Conservation (phyloP, 2,888 invertebrate genomes). For the Ceramica pisi region DNA sequence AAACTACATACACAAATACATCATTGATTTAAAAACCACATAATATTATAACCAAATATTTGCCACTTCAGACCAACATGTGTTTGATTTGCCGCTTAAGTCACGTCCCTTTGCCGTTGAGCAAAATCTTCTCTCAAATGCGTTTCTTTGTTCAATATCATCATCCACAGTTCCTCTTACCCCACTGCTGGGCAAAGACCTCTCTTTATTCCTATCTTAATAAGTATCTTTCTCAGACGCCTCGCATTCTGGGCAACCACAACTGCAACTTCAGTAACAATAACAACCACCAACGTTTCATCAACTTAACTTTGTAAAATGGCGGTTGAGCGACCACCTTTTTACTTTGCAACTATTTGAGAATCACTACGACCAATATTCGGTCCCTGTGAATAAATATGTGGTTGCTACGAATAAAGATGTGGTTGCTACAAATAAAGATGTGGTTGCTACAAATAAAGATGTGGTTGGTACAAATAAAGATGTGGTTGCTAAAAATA, state of each 20-base stretch:
- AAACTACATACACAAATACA: neutral
- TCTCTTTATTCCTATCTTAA: neutral
- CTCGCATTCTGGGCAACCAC: neutral
- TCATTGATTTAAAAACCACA: neutral
- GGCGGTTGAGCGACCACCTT: neutral
- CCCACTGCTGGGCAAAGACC: neutral
- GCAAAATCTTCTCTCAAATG: neutral
- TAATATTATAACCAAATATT: neutral
- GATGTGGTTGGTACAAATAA: neutral
- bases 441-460: too few relatives aligned
- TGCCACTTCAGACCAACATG: neutral
- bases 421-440: too few relatives aligned
- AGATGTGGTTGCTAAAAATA: neutral
- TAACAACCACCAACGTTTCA: neutral
- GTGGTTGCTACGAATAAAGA: too few relatives aligned
- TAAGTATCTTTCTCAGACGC: neutral
- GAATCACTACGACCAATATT: neutral
- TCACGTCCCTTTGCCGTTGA: neutral
- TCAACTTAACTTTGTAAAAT: too few relatives aligned
- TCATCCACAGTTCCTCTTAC: neutral
- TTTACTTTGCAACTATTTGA: neutral
- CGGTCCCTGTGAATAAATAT: too few relatives aligned
- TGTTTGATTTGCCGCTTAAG: neutral
- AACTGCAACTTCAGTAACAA: neutral
- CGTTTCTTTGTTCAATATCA: neutral